Percentiles rank a stretch among this genome's conserved stretches.
Conservation (phyloP, 1,140 invertebrate genomes). For the Meteorus sp. region DNA sequence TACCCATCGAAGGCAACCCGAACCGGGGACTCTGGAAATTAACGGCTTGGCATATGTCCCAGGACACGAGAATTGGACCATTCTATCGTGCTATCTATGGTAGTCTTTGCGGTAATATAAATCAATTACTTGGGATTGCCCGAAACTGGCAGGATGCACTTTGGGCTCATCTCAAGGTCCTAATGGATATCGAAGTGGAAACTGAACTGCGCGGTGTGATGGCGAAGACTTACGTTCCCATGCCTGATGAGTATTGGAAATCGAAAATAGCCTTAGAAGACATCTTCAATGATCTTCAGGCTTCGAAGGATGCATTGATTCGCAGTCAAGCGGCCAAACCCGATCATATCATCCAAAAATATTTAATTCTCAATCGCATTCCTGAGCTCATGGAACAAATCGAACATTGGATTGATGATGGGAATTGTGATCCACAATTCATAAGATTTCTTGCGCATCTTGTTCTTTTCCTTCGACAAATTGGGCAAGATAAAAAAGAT, state of each 20-base stretch:
- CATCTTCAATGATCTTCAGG: conserved; percentile 68
- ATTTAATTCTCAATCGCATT: conserved; percentile 75
- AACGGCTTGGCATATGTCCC: conserved; percentile 74
- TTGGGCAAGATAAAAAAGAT: conserved; percentile 70
- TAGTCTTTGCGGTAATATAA: conserved; percentile 81
- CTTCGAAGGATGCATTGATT: conserved; percentile 61
- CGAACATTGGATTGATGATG: conserved; percentile 51
- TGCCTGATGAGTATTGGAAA: conserved; percentile 80
- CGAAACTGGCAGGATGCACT: conserved; percentile 85
- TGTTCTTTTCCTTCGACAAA: conserved; percentile 77
- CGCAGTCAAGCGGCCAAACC: conserved; percentile 61
- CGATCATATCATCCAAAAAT: conserved; percentile 75
- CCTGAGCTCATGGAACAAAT: conserved; percentile 66
- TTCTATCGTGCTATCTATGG: conserved; percentile 71
- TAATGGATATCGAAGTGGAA: conserved; percentile 86
- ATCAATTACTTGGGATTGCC: conserved; percentile 73
- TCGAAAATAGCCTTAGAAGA: conserved; percentile 72
- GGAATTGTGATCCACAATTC: conserved; percentile 61
- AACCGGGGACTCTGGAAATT: conserved; percentile 90
- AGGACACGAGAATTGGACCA: conserved; percentile 59
- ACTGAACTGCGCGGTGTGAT: conserved; percentile 65
- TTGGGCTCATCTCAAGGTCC: conserved; percentile 84
- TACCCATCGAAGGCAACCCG: conserved; percentile 79
- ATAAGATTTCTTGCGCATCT: conserved; percentile 83
- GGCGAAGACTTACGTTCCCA: conserved; percentile 58